A percentile compares a stretch with the other conserved stretches of the same genome.
Conservation (phyloP, 2,113 vertebrate species). For the Laterallus jamaicensis region DNA sequence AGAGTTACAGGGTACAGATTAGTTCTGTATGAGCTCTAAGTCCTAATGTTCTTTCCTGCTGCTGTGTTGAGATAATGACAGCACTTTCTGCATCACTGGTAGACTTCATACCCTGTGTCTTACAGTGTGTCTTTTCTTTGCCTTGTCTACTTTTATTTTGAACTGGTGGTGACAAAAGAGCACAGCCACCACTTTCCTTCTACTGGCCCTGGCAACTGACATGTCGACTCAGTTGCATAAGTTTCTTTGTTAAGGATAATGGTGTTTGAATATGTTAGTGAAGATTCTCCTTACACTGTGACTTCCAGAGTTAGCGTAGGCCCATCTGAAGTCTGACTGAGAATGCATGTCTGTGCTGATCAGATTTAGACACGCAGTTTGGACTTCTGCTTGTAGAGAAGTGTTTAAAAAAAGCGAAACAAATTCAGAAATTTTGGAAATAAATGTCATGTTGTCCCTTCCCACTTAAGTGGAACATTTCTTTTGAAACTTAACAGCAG, state of each 20-base stretch:
- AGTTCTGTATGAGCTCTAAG: not conserved
- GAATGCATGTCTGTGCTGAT: not conserved
- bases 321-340: not conserved
- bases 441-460: not conserved
- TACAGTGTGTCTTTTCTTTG: not conserved
- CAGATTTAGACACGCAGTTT: not conserved
- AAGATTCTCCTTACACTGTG: not conserved
- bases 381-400: not conserved
- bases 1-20: not conserved
- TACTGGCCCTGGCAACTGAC: not conserved
- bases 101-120: not conserved
- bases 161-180: not conserved
- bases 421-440: not conserved
- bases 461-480: not conserved
- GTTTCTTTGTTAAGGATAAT: not conserved
- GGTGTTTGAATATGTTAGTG: not conserved
- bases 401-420: conserved; percentile 5
- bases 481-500: not conserved
- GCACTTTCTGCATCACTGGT: conserved; percentile 18
- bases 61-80: not conserved
- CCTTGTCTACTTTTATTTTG: not conserved
- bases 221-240: not conserved
- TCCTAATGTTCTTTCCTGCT: not conserved
- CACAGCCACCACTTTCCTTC: not conserved
- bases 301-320: not conserved